Conservation (phyloP, 2,113 vertebrate genomes). For the Circaetus cinerascens region DNA sequence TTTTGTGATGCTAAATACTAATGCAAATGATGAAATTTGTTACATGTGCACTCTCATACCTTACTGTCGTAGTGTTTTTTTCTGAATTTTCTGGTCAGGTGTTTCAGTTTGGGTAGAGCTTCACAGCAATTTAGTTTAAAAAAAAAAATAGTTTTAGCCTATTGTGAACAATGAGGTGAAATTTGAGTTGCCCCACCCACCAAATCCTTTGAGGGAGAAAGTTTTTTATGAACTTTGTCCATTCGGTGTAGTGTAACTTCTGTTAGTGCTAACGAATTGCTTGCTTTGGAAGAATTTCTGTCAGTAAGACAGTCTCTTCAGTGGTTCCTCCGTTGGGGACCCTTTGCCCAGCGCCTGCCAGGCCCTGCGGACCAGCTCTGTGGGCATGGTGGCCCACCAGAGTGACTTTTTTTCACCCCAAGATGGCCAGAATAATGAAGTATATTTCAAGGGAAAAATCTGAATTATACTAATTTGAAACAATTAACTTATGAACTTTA, state of each 20-base stretch:
- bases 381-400: background rate
- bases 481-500: background rate
- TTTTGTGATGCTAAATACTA: background rate
- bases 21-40: background rate
- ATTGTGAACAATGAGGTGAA: background rate
- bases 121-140: background rate
- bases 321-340: accelerated
- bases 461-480: background rate
- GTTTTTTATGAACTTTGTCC: background rate
- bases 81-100: background rate
- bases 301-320: background rate
- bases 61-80: accelerated
- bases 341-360: no score
- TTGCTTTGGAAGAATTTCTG: background rate
- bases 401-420: background rate
- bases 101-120: background rate
- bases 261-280: background rate
- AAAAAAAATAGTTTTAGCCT: background rate
- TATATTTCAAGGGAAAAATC: background rate
- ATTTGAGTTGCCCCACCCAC: background rate
- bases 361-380: background rate
- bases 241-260: background rate
- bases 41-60: accelerated
- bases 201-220: background rate
- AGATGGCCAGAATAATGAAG: background rate